Evolutionary conservation across 1,140 invertebrate species (phyloP).

Genomic region (Sycophila sp.): DNA sequence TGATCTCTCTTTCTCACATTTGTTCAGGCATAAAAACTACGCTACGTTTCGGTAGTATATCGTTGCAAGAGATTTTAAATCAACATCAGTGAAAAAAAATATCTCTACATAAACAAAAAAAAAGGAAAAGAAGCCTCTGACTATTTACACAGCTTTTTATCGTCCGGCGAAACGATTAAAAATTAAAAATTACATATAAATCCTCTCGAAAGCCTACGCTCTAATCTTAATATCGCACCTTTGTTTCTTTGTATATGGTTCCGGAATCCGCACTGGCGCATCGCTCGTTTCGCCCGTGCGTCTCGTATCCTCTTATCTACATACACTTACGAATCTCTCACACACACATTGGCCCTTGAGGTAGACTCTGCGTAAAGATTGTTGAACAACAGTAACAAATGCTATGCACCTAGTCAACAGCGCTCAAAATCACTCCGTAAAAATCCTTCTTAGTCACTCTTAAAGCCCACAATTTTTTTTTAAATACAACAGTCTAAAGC

Average conservation of each 20-base stretch:
- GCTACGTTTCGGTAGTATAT: slow-evolving; percentile 2
- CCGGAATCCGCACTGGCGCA: not conserved
- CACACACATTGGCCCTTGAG: slow-evolving; percentile 51
- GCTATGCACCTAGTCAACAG: slow-evolving; percentile 49
- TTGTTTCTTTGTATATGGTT: slow-evolving; percentile 15
- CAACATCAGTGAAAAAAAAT: too few relatives aligned
- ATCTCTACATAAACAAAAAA: too few relatives aligned
- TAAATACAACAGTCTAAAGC: too few relatives aligned
- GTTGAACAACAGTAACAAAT: slow-evolving; percentile 49
- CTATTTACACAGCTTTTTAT: slow-evolving; percentile 36
- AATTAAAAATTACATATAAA: too few relatives aligned
- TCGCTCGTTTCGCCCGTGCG: not conserved
- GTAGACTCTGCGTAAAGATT: slow-evolving; percentile 53
- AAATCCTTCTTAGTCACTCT: too few relatives aligned
- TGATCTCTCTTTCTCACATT: too few relatives aligned
- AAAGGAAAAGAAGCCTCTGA: slow-evolving; percentile 8
- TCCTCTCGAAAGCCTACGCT: too few relatives aligned
- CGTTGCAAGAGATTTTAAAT: not conserved
- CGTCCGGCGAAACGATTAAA: not conserved
- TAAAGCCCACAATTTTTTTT: too few relatives aligned
- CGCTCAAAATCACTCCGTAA: too few relatives aligned
- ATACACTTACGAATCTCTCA: not conserved
- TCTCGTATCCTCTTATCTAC: not conserved
- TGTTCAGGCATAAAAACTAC: too few relatives aligned
- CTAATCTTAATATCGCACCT: slow-evolving; percentile 22